Evolutionary conservation across 2,797 vertebrate genomes (phyloP), one percentile per base, ranked within the genome.

Genomic region (Pagetopsis macropterus): DNA sequence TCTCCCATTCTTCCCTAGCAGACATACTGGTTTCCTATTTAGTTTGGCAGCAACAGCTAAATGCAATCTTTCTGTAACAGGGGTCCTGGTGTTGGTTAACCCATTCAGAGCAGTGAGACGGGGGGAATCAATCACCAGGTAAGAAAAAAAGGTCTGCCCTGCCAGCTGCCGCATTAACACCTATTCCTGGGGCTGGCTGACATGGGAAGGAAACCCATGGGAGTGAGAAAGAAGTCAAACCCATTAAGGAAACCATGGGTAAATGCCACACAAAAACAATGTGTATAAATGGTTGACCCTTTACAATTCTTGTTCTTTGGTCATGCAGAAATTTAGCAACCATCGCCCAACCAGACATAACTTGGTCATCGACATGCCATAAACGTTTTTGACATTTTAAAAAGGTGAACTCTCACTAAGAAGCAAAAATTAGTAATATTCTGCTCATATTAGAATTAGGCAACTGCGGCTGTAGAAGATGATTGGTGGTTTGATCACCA

Each of bases 11-110:
- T 64, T 65, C 55, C 31, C 78, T 59, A 86, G 65, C 79, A 92
- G 89, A 92, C 85, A 71, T 85, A 92, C 91, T 83, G 81, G 83
- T 86, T 75, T 64, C 78, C 87, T 88, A 88, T 91, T 91, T 87
- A 70, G 73, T 84, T 85, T 93, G 92, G 90, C 92, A 91, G 90
- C 80, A 81, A 77, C 40, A 75, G 82, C 88, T 90, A 88, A 91
- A 94, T 84, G 87, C 90, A 94, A 94, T 94, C 88, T 90, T 65
- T 40, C 75, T 79, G 54, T 70, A 81, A 68, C 83, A 87, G 82
- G 80, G 84, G 90, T 87, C 77, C 72, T 51, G 63, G 63, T 77
- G 84, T 87, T 69, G 84, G 85, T 94, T 93, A 94, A 94, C 91
- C 89, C 90, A 74, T 91, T 93, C 87, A 72, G 46, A 50, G 72